Evolutionary conservation across 2,888 invertebrate genomes (phyloP), one percentile per base, ranked within the genome.

Genomic region (Tholera decimalis): DNA sequence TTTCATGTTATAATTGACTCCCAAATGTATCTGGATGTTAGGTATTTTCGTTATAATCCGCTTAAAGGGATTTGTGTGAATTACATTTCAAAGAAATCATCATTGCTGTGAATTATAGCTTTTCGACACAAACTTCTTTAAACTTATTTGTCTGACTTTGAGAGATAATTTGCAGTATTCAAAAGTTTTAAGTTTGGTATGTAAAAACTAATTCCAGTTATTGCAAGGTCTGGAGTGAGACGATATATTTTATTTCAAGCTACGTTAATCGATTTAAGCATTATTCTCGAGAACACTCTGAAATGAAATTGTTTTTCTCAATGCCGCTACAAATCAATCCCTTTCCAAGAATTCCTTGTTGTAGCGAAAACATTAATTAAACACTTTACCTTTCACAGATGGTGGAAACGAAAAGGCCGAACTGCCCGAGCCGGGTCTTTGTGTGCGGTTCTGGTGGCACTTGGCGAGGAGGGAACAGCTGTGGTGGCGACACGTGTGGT

Each of bases 401-500:
- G 97, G 96, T 97, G 77, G 97, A 97, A 90, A 96, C 97, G 8
- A 97, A 97, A 86, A 96, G 97, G 57, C 96, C 96, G 0, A 94
- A 91, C 69, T 93, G 93, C 62, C 88, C 92, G 46, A 93, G 92
- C 0, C 96, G 97, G 9, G 97, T 97, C 18, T 97, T 97, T 85
- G 96, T 97, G 64, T 97, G 97, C 69, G 95, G 93, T n/a, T 87
- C 93, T 1, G 94, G 94, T 7, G 90, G 93, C 83, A 95, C 89
- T 76, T 97, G 95, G 95, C 58, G 97, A 96, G 83, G 97, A 93
- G 87, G 97, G 1, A 93, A 91, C 82, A 83, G 91, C 11, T 95
- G 95, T 61, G 92, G 91, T 0, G 92, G 93, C 0, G 94, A 95
- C 67, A 75, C 91, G 0, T 95, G 94, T 73, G 95, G 94, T 84